A percentile compares a stretch with the other conserved stretches of the same genome.
phyloP scores from a whole-genome alignment of 1,140 invertebrate genomes.

The Batillaria attramentaria region DNA sequence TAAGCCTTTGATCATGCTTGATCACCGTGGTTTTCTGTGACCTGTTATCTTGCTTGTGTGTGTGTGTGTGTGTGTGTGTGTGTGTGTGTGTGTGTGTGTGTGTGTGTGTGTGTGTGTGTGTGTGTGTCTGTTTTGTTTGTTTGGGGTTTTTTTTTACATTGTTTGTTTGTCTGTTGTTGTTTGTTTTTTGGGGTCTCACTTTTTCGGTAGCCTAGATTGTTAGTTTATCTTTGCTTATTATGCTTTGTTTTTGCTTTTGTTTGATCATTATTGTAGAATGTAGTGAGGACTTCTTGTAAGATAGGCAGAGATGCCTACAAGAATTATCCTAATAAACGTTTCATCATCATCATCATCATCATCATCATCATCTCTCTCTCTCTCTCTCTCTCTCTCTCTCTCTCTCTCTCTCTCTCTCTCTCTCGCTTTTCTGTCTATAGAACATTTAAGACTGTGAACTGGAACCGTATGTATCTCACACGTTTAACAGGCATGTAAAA shows the following conservation, averaged over 20 bases:
- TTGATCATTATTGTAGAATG: neutral
- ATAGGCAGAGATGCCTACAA: neutral
- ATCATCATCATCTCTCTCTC: neutral
- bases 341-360: neutral
- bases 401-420: no score
- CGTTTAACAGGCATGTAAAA: neutral
- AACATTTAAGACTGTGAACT: neutral
- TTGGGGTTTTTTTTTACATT: neutral
- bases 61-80: constrained; percentile 1
- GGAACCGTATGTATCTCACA: neutral
- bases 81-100: constrained; percentile 7
- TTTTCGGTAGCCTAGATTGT: neutral
- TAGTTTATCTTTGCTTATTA: neutral
- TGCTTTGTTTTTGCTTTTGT: neutral
- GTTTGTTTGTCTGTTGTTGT: neutral
- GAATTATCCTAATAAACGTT: neutral
- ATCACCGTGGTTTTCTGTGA: neutral
- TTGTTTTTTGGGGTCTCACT: neutral
- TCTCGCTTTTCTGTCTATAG: no score
- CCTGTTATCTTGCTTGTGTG: neutral
- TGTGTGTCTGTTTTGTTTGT: neutral
- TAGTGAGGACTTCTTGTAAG: neutral
- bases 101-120: constrained; percentile 6
- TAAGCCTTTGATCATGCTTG: neutral
- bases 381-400: no score